Evolutionary conservation across 2,113 vertebrate species (phyloP), one percentile per base, ranked within the genome.

Genomic region (Etheostoma spectabile): DNA sequence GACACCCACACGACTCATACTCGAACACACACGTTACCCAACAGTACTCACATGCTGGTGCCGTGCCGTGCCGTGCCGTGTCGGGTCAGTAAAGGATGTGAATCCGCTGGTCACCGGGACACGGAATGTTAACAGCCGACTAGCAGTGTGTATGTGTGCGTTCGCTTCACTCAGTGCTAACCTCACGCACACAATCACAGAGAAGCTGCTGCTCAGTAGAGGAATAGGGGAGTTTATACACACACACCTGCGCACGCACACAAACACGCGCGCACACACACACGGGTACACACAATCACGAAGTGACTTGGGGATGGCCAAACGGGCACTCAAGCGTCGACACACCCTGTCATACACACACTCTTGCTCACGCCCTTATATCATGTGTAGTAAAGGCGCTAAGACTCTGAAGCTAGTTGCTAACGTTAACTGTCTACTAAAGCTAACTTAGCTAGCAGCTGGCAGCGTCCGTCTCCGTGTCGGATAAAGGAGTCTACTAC

Each of bases 381-480:
- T 11, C 71, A 61, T 62, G 18, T 49, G 66, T 5, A 19, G 22
- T 1, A 18, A 72, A 77, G 30, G 56, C 57, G 84, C 84, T 75
- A 56, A 22, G 83, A 72, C 83, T 81, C 71, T 71, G 77, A 65
- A 64, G 91, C 90, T 91, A 88, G 87, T 77, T 56, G 90, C 92
- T 93, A 91, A 86, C 79, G 90, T 91, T 93, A 91, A 86, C 82
- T 75, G 87, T 80, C 74, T 65, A 88, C 49, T 62, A 52, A 1
- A 11, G 92, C 93, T 94, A 94, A 91, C 35, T 77, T 27, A 77
- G 93, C 92, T 92, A 92, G 91, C 90, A 90, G 89, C 86, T 87
- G 86, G 77, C 76, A 74, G 81, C 84, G 77, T 82, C 57, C 60
- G 79, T 88, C 83, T 83, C 80, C 49, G 56, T 71, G 52, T 77